Evolutionary conservation across 2,797 vertebrate species (phyloP).

Genomic region (Rhabdomys pumilio): DNA sequence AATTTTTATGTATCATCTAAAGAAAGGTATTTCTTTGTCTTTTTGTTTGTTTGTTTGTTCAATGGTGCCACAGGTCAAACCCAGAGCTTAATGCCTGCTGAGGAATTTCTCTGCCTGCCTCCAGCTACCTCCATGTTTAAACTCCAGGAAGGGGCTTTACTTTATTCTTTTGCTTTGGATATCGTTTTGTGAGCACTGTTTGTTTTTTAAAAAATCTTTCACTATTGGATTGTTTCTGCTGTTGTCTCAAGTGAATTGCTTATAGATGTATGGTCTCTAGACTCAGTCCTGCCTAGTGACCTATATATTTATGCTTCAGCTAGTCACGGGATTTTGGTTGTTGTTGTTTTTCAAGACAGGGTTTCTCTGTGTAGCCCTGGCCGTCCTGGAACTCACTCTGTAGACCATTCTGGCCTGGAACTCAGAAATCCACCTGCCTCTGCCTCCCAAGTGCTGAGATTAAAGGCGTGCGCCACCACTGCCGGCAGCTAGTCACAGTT

Average conservation of each 20-base stretch:
- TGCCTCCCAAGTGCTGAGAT: too few relatives aligned
- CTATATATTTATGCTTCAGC: background rate
- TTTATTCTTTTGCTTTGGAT: background rate
- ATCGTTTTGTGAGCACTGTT: background rate
- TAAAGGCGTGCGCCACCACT: too few relatives aligned
- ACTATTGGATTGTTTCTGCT: background rate
- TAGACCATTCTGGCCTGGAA: too few relatives aligned
- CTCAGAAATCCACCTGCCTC: too few relatives aligned
- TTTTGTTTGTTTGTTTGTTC: too few relatives aligned
- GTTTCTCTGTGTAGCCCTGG: too few relatives aligned
- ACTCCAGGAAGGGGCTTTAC: background rate
- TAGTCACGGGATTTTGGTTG: too few relatives aligned
- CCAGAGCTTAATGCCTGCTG: background rate
- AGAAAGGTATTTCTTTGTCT: background rate
- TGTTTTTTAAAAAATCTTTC: background rate
- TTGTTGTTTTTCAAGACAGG: too few relatives aligned
- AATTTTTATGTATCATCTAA: background rate
- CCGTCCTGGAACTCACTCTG: too few relatives aligned
- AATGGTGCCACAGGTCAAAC: background rate
- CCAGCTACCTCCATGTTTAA: background rate
- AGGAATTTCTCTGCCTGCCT: background rate
- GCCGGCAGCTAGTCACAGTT: background rate
- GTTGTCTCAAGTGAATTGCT: background rate
- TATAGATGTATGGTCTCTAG: background rate
- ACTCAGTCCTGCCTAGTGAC: background rate